Evolutionary conservation across 2,888 invertebrate genomes (phyloP).

Genomic region (Prenolepis imparis): DNA sequence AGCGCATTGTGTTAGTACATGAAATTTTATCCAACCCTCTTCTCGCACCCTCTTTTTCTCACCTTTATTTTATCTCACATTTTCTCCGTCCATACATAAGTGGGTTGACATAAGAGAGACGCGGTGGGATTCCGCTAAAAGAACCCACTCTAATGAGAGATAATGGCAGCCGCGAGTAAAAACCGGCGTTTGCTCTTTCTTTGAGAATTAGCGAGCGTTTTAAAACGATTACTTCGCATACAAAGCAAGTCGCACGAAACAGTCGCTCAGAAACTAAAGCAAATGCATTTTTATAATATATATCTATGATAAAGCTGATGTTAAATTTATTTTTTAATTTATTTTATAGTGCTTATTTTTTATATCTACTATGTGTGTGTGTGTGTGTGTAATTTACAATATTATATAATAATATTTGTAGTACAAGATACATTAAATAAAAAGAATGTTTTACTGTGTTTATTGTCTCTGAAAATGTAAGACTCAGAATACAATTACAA

Average conservation of each 20-base stretch:
- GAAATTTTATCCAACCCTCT: constrained; percentile 20
- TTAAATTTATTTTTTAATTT: background rate
- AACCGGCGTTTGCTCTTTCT: constrained; percentile 55
- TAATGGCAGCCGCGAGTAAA: constrained; percentile 51
- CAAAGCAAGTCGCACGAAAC: constrained; percentile 39
- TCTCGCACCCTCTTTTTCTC: constrained; percentile 26
- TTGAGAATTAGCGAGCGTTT: constrained; percentile 49
- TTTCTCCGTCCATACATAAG: constrained; percentile 27
- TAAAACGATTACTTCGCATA: constrained; percentile 53
- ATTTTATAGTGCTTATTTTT: background rate
- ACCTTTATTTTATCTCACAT: constrained; percentile 30
- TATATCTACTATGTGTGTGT: background rate
- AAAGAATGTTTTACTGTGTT: background rate
- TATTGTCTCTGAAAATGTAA: background rate
- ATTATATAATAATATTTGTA: background rate
- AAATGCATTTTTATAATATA: constrained; percentile 7
- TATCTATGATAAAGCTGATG: background rate
- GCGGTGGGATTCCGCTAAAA: constrained; percentile 30
- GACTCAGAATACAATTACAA: background rate
- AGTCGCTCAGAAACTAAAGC: constrained; percentile 37
- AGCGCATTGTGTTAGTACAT: constrained; percentile 28
- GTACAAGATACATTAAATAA: background rate
- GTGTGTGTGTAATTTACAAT: background rate
- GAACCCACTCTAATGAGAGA: constrained; percentile 48
- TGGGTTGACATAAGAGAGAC: constrained; percentile 48